A percentile compares a stretch with the other conserved stretches of the same genome.
phyloP scores from a whole-genome alignment of 1,140 invertebrate genomes.

The Maniola jurtina region DNA sequence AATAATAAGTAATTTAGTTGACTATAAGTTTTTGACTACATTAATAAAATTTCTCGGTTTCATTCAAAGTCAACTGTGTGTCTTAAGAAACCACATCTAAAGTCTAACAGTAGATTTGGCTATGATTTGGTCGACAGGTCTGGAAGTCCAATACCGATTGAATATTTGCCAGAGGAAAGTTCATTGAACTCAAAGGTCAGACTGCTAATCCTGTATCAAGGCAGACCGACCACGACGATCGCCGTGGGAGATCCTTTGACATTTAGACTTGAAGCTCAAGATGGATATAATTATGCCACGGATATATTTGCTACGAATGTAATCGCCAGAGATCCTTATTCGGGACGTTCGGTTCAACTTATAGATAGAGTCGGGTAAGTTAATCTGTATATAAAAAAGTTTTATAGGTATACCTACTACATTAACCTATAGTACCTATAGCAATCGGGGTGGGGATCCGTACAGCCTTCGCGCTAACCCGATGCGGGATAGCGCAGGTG shows the following conservation, averaged over 20 bases:
- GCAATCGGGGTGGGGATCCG: no score
- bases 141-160: slow-evolving; percentile 93
- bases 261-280: slow-evolving; percentile 92
- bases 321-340: slow-evolving; percentile 95
- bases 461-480: no score
- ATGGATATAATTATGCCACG: slow-evolving; percentile 91
- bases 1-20: no score
- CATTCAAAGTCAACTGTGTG: slow-evolving; percentile 58
- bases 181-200: slow-evolving; percentile 92
- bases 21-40: no score
- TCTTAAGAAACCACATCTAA: slow-evolving; percentile 37
- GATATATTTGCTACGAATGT: slow-evolving; percentile 97
- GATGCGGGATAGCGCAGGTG: no score
- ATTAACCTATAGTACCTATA: no score
- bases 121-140: slow-evolving; percentile 82
- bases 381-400: neutral
- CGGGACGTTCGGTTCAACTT: slow-evolving; percentile 91
- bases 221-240: slow-evolving; percentile 93
- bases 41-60: slow-evolving; percentile 34
- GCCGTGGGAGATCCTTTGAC: slow-evolving; percentile 96
- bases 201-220: slow-evolving; percentile 92
- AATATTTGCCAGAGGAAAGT: slow-evolving; percentile 94
- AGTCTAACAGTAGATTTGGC: slow-evolving; percentile 72
- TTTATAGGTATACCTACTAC: neutral
- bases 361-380: slow-evolving; percentile 93